Evolutionary conservation across 2,797 vertebrate genomes (phyloP), one percentile per base, ranked within the genome.

Genomic region (Arrhamphus sclerolepis): DNA sequence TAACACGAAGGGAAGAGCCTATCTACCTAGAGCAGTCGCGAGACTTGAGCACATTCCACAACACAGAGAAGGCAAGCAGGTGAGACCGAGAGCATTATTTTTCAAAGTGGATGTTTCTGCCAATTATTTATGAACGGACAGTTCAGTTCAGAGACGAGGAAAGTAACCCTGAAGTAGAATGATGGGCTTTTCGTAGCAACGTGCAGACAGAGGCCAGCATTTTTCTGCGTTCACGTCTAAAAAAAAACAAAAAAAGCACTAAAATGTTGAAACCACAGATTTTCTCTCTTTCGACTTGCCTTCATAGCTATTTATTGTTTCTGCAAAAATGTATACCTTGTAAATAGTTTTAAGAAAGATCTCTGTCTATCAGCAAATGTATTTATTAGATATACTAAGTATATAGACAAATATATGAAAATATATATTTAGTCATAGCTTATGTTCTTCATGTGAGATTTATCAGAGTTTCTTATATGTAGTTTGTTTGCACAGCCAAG

Each of bases 331-430:
- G 44, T 86, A 75, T 56, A 77, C 61, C 19, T 82, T 94, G 91
- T 93, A 93, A 89, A 93, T 93, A 93, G 80, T 89, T 90, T 75
- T 87, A 70, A 91, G 72, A 89, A 88, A 91, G 78, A 89, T 75
- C 70, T 85, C 79, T 92, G 89, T 90, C 82, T 90, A 92, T 84
- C 73, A 83, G 79, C 80, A 87, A 90, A 92, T 89, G 87, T 93
- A 92, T 92, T 92, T 94, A 93, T 93, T 93, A 92, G 89, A 91
- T 91, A 84, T 89, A 77, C 77, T 84, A 78, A 85, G 87, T 86
- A 84, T 89, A 92, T 88, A 89, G 81, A 92, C 83, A 71, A 78
- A 83, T 82, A 88, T 82, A 85, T 83, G 77, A 82, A 84, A 61
- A 85, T 59, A 66, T 89, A 66, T 92, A 92, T 91, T 92, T 90